Conservation (phyloP, 2,888 invertebrate species). For the Nomada ruficornis region DNA sequence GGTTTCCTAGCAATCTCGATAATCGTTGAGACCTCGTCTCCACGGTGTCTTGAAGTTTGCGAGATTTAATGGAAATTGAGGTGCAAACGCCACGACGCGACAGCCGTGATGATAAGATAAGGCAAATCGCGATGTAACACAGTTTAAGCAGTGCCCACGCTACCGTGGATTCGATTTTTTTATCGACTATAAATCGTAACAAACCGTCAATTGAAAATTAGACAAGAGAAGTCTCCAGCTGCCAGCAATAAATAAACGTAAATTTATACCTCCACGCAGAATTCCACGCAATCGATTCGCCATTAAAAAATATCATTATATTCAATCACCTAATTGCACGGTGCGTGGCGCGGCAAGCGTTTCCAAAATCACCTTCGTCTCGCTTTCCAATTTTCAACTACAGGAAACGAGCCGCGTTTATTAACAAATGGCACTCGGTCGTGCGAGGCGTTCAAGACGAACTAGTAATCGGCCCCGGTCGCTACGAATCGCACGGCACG, state of each 20-base stretch:
- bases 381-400: background rate
- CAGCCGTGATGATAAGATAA: constrained; percentile 57
- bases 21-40: constrained; percentile 15
- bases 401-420: constrained; percentile 18
- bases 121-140: constrained; percentile 14
- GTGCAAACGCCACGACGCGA: constrained; percentile 17
- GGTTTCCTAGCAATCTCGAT: background rate
- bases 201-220: background rate
- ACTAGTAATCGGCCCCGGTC: constrained; percentile 10
- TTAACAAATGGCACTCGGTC: background rate
- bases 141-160: constrained; percentile 9
- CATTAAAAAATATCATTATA: too few relatives aligned
- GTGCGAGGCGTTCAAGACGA: constrained; percentile 23
- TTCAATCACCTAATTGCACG: too few relatives aligned
- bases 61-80: constrained; percentile 34
- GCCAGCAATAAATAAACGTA: too few relatives aligned
- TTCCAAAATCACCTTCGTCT: too few relatives aligned
- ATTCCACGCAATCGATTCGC: too few relatives aligned
- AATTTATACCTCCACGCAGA: too few relatives aligned
- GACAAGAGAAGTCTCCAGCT: too few relatives aligned
- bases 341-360: too few relatives aligned
- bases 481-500: constrained; percentile 2
- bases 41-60: constrained; percentile 8
- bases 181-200: constrained; percentile 11
- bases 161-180: constrained; percentile 26